phyloP scores from a whole-genome alignment of 2,888 invertebrate genomes.

The Apodemia mormo region DNA sequence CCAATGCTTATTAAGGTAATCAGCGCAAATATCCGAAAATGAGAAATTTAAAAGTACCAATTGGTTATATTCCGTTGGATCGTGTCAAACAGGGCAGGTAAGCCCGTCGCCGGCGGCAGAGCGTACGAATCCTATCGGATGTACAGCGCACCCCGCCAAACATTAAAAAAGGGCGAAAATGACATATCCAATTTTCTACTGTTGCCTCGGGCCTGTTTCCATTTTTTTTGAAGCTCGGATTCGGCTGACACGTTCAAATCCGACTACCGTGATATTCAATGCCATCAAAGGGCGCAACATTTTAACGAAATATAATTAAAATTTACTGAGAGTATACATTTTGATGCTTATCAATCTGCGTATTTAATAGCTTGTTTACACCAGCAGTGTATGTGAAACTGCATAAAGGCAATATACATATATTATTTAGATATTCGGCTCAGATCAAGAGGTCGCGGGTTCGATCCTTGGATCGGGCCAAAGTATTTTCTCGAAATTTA shows the following conservation, averaged over 20 bases:
- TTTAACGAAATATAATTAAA: constrained; percentile 72
- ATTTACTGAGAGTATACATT: constrained; percentile 46
- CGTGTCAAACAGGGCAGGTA: constrained; percentile 55
- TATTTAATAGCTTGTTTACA: too few species aligned
- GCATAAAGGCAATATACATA: too few species aligned
- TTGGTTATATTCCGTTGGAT: constrained; percentile 63
- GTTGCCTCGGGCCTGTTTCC: constrained; percentile 68
- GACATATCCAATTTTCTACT: constrained; percentile 83
- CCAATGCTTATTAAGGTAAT: constrained; percentile 11
- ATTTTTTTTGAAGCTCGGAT: constrained; percentile 77
- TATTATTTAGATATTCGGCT: too few species aligned
- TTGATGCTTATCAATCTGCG: neutral
- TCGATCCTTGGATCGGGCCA: too few species aligned
- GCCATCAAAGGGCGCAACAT: constrained; percentile 68
- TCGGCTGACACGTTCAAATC: constrained; percentile 65
- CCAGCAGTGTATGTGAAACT: too few species aligned
- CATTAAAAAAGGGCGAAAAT: constrained; percentile 82
- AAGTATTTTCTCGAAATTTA: too few species aligned
- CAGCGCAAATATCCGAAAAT: constrained; percentile 26
- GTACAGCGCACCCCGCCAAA: constrained; percentile 65
- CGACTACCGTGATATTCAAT: constrained; percentile 68
- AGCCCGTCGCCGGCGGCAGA: constrained; percentile 51
- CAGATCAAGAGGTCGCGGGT: too few species aligned
- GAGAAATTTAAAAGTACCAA: constrained; percentile 58
- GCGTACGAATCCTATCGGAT: constrained; percentile 64